Evolutionary conservation across 1,140 invertebrate species (phyloP).

Genomic region (Zaprionus camerounensis): DNA sequence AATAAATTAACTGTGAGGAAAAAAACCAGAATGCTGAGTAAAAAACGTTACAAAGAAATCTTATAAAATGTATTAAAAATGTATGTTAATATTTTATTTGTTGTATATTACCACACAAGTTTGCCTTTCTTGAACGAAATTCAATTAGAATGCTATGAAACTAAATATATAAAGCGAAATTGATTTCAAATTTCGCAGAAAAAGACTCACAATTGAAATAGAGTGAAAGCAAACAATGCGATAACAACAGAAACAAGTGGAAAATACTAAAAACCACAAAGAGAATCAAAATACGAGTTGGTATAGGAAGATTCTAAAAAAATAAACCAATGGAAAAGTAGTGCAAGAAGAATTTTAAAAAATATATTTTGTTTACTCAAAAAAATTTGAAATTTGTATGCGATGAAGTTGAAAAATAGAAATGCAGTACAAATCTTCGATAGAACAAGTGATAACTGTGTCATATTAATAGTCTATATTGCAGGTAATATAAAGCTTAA

Average conservation of each 20-base stretch:
- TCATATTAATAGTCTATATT: no score
- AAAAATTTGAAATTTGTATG: neutral
- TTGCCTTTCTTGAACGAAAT: neutral
- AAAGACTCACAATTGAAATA: neutral
- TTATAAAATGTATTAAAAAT: no score
- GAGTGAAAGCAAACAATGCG: neutral
- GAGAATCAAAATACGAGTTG: neutral
- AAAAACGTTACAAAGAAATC: no score
- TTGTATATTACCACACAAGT: neutral
- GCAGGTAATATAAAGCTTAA: no score
- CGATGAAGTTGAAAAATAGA: no score
- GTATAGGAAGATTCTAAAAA: neutral
- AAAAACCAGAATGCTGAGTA: no score
- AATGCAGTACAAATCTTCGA: no score
- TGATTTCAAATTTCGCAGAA: neutral
- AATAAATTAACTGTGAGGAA: no score
- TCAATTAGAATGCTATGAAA: neutral
- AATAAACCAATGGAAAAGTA: neutral
- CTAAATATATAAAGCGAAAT: no score
- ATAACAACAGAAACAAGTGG: neutral
- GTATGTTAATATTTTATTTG: no score
- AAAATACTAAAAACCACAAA: neutral
- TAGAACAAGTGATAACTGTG: no score
- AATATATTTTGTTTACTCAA: neutral
- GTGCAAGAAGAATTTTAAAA: neutral